These are phyloP conservation scores for Drosophila tanythrix DNA, from an alignment of 2,888 invertebrate species.

Conservation along the genomic window DNA sequence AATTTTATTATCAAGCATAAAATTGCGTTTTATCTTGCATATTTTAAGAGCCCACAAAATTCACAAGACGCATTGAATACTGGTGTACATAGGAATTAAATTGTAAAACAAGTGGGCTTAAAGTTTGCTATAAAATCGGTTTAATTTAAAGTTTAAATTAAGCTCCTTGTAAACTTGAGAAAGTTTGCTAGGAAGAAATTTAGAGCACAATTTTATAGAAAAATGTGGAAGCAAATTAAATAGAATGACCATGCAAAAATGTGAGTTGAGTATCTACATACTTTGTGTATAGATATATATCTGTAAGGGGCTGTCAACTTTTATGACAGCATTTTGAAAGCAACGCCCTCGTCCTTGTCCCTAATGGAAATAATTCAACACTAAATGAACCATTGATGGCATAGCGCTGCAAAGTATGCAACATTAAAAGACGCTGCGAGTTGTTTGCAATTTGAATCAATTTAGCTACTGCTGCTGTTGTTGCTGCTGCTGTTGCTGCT, in stretches of 20 bases:
- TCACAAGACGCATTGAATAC: not conserved
- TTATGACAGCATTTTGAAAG: slow-evolving; percentile 12
- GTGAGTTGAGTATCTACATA: not conserved
- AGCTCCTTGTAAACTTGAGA: slow-evolving; percentile 2
- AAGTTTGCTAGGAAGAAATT: slow-evolving; percentile 8
- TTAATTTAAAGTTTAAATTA: slow-evolving; percentile 6
- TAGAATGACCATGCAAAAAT: not conserved
- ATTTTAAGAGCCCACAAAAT: not conserved
- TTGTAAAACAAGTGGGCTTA: not conserved
- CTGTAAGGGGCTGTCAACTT: slow-evolving; percentile 1
- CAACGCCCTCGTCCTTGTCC: not conserved
- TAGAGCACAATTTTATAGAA: not conserved
- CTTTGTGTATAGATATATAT: not conserved
- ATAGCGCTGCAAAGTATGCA: slow-evolving; percentile 41
- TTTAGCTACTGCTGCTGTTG: slow-evolving; percentile 23
- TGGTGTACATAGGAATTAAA: not conserved
- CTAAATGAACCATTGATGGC: slow-evolving; percentile 35
- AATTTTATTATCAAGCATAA: not conserved
- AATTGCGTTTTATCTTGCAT: not conserved
- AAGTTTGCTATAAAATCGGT: not conserved
- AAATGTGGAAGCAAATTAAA: slow-evolving; percentile 15
- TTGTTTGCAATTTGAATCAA: slow-evolving; percentile 51
- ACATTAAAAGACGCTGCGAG: slow-evolving; percentile 25
- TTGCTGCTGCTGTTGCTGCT: not conserved
- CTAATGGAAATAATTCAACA: slow-evolving; percentile 9